A percentile compares a stretch with the other conserved stretches of the same genome.
Evolutionary conservation across 2,113 vertebrate species (phyloP).

Genomic region (Ceyx melanurus): DNA sequence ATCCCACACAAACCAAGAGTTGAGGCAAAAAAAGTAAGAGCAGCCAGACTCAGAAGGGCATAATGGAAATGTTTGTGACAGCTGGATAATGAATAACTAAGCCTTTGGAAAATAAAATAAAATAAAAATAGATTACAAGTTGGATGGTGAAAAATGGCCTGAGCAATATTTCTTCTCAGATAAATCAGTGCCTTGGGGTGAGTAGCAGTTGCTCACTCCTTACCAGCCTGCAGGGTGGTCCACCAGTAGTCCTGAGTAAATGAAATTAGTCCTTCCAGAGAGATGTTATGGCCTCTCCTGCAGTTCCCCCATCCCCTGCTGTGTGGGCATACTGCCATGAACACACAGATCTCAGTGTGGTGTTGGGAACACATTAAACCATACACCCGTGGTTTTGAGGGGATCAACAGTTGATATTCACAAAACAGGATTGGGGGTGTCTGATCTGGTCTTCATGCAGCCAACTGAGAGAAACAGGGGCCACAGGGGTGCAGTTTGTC

Average conservation of each 20-base stretch:
- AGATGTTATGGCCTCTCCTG: background rate
- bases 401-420: background rate
- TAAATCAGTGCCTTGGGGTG: background rate
- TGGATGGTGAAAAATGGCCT: background rate
- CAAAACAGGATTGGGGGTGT: background rate
- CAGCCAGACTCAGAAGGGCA: background rate
- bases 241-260: background rate
- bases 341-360: background rate
- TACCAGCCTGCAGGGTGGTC: background rate
- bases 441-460: background rate
- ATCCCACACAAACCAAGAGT: background rate
- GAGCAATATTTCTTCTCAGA: background rate
- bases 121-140: background rate
- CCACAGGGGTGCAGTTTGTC: background rate
- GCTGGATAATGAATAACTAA: background rate
- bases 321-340: background rate
- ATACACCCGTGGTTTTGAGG: background rate
- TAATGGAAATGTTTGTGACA: background rate
- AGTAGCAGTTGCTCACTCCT: background rate
- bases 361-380: background rate
- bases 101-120: background rate
- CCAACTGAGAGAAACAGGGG: background rate
- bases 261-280: background rate
- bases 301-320: rapidly evolving
- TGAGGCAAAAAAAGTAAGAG: background rate